Conservation (phyloP, 2,113 vertebrate species). For the Oxyruncus cristatus region DNA sequence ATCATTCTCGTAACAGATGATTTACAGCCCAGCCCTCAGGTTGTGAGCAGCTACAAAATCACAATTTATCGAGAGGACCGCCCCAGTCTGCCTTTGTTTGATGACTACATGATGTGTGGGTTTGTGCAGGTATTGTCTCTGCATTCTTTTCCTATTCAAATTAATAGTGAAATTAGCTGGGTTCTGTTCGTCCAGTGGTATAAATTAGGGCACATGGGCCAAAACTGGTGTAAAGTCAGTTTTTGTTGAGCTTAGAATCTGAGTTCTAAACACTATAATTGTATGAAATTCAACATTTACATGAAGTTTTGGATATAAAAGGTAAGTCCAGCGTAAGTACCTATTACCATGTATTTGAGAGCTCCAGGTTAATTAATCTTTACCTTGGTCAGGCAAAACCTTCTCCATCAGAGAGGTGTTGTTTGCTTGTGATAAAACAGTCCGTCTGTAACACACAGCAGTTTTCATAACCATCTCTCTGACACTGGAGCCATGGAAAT, state of each 20-base stretch:
- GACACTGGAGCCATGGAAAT: background rate
- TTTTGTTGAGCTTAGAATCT: background rate
- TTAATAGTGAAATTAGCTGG: background rate
- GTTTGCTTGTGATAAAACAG: background rate
- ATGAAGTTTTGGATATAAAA: background rate
- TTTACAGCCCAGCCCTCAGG: conserved; percentile 48
- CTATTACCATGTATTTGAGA: background rate
- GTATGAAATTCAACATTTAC: background rate
- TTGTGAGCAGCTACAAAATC: conserved; percentile 85
- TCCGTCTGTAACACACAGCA: background rate
- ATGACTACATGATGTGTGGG: conserved; percentile 86
- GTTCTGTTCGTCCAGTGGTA: background rate
- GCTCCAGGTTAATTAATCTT: background rate
- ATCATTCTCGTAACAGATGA: conserved; percentile 80
- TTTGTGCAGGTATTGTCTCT: conserved; percentile 85
- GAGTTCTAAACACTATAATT: background rate
- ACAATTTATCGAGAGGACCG: conserved; percentile 86
- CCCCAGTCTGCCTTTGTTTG: conserved; percentile 90
- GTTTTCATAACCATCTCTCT: background rate
- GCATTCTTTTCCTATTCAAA: background rate
- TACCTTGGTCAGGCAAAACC: background rate
- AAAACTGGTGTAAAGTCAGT: background rate
- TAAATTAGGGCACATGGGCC: background rate
- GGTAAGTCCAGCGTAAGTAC: accelerated
- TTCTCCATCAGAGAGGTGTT: background rate